Evolutionary conservation across 1,140 invertebrate species (phyloP), one percentile per base, ranked within the genome.

Genomic region (Argopecten irradians): DNA sequence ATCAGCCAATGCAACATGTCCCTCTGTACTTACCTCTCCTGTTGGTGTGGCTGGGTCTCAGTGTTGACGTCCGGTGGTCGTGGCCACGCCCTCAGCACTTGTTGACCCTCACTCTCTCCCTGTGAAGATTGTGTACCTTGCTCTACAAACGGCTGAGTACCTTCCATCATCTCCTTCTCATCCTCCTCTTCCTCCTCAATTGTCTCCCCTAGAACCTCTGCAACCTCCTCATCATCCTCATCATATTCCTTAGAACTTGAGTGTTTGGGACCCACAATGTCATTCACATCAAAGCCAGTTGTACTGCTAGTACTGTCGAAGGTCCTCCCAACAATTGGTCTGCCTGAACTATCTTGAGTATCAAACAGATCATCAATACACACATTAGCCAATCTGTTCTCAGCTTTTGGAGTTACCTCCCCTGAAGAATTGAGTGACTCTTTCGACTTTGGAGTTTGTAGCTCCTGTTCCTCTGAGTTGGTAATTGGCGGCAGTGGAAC

Each of bases 271-370:
- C 85, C 34, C 35, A 82, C 41, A 98, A 97, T 71, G 94, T 98
- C 97, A 93, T 97, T 96, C 0, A 98, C 98, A 95, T 98, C 98
- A 88, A 98, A 96, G 91, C 98, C 98, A 11, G 98, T 98, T 94
- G 94, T 94, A 71, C 92, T 94, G 33, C 90, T 82, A 14, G 92
- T 91, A 71, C 93, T 94, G n/a, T 94, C 93, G 43, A 91, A 34
- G 0, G 91, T 91, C 33, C 90, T 71, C 22, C 86, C 85, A 34
- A 89, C 88, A 32, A 88, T 85, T 35, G 88, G 91, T 9, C 85
- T 91, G 11, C 71, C 84, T 16, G 28, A 85, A 85, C 84, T 87
- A 36, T 55, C 88, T n/a, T 46, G 87, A 71, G 85, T 88, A 46
- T 91, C 88, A 91, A 90, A 88, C 33, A 88, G 82, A 82, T 89